Conservation (phyloP, 2,797 vertebrate species). For the Centroberyx gerrardi region DNA sequence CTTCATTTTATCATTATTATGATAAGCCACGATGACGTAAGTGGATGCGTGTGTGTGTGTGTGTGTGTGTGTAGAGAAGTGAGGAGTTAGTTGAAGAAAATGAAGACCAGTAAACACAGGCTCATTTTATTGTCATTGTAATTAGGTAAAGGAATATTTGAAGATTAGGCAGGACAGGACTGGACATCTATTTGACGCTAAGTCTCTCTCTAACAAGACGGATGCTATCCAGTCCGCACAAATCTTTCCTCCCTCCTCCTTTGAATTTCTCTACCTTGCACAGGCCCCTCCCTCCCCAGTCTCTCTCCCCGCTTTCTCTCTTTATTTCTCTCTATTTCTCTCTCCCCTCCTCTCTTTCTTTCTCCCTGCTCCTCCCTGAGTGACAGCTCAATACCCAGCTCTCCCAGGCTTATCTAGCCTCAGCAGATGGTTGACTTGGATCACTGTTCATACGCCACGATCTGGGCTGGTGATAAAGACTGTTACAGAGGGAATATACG, state of each 20-base stretch:
- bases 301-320: constrained; percentile 60
- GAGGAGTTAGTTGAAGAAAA: constrained; percentile 49
- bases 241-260: constrained; percentile 80
- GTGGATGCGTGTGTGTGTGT: constrained; percentile 15
- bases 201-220: constrained; percentile 71
- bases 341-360: constrained; percentile 68
- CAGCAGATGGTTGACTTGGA: constrained; percentile 99
- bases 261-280: constrained; percentile 68
- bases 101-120: constrained; percentile 45
- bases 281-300: constrained; percentile 48
- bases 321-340: constrained; percentile 80
- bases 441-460: constrained; percentile 98
- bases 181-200: constrained; percentile 78
- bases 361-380: constrained; percentile 86
- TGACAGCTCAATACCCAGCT: constrained; percentile 98
- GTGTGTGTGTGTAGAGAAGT: neutral
- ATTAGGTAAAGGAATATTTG: constrained; percentile 73
- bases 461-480: constrained; percentile 98
- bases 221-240: constrained; percentile 89
- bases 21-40: constrained; percentile 26
- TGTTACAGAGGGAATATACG: constrained; percentile 92
- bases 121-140: constrained; percentile 53
- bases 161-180: constrained; percentile 62
- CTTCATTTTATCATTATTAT: constrained; percentile 25
- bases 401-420: constrained; percentile 98